These are phyloP conservation scores for Scaptomyza tumidula DNA, from an alignment of 2,888 invertebrate species.

Conservation along the genomic window DNA sequence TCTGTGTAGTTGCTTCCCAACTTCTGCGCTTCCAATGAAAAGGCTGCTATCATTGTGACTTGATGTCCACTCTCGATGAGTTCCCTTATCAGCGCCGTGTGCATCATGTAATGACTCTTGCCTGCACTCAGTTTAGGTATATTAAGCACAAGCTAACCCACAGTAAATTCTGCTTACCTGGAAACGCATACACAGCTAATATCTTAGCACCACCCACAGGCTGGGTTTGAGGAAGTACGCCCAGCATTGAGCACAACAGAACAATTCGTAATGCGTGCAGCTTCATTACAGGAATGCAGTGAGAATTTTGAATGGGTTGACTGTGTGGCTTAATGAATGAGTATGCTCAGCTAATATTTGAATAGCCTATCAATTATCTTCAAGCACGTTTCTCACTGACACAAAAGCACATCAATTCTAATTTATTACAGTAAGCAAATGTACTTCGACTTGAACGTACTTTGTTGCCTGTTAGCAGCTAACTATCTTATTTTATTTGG, in stretches of 20 bases:
- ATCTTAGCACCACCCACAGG: conserved; percentile 80
- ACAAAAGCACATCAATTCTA: conserved; percentile 4
- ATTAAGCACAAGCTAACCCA: too few relatives aligned
- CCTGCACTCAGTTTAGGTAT: conserved; percentile 28
- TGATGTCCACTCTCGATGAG: conserved; percentile 83
- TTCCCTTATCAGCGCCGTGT: conserved; percentile 83
- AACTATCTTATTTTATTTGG: not conserved
- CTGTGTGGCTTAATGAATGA: not conserved
- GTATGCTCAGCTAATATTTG: not conserved
- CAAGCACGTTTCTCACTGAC: conserved; percentile 6
- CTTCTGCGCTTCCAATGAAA: conserved; percentile 66
- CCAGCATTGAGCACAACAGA: conserved; percentile 32
- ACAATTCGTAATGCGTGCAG: conserved; percentile 3
- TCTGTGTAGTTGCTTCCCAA: conserved; percentile 82
- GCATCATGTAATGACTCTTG: conserved; percentile 85
- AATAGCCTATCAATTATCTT: not conserved
- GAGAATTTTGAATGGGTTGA: not conserved
- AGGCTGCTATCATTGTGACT: conserved; percentile 80
- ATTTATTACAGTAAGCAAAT: conserved; percentile 11
- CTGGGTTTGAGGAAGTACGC: conserved; percentile 20
- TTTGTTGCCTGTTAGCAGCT: not conserved
- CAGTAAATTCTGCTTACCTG: conserved; percentile 57
- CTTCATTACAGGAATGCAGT: conserved; percentile 29
- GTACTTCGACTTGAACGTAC: not conserved
- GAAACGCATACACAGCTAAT: conserved; percentile 84